These are phyloP conservation scores for Xylota sylvarum DNA, from an alignment of 2,888 invertebrate genomes.

Conservation along the genomic window DNA sequence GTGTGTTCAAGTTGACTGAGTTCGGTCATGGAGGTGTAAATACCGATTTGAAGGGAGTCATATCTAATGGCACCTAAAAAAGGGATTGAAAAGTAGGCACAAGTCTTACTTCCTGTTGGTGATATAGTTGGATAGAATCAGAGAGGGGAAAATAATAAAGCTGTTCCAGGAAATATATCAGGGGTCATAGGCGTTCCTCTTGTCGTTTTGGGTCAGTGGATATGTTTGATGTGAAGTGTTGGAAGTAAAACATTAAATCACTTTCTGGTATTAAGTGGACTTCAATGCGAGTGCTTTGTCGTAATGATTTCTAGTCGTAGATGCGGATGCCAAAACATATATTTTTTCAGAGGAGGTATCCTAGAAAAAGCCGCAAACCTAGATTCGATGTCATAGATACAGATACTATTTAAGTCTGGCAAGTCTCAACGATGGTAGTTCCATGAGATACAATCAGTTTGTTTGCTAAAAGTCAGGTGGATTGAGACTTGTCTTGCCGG, in stretches of 20 bases:
- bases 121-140: neutral
- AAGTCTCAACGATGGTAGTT: no score
- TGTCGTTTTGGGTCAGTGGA: neutral
- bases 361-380: no score
- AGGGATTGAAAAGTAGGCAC: neutral
- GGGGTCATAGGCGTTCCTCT: neutral
- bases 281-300: no score
- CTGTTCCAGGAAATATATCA: neutral
- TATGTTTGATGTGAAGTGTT: neutral
- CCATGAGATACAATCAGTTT: no score
- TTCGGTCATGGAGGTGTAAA: conserved; percentile 39
- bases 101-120: neutral
- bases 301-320: no score
- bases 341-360: no score
- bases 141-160: neutral
- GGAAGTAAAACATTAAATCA: neutral
- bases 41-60: conserved; percentile 4
- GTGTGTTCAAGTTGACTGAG: conserved; percentile 40
- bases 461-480: no score
- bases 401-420: no score
- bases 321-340: no score
- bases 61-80: neutral
- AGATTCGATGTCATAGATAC: no score
- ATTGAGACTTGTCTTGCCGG: no score
- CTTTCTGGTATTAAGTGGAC: neutral